Evolutionary conservation across 2,888 invertebrate species (phyloP), one percentile per base, ranked within the genome.

Genomic region (Drosophila cognata): DNA sequence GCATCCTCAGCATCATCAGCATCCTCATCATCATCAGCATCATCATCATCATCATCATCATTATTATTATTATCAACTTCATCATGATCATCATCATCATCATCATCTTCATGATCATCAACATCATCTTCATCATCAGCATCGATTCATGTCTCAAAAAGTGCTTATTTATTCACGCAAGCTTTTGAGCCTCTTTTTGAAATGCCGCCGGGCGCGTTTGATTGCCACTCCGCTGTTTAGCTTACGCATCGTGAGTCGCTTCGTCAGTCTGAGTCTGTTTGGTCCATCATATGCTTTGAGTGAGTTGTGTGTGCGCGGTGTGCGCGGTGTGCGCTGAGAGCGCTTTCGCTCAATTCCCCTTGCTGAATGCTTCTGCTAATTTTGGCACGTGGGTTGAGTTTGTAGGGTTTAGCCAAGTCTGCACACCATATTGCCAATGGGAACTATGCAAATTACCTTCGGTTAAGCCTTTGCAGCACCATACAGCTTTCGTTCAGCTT

Each of bases 401-500:
- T 16, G 46, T 25, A 10, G 11, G 5, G 21, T 11, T 43, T 43
- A 13, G 11, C 43, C 2, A 11, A 7, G 55, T 38, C 38, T 56
- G 55, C 4, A 56, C 28, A 38, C 55, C 55, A 28, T 28, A 56
- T n/a, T 38, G n/a, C 3, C 28, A 28, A 56, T 28, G 38, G 29
- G 28, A 38, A 55, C 7, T 5, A 11, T 10, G 7, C 4, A 28
- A 56, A 56, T 38, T 28, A 7, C 28, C 56, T 18, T 11, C 18
- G 6, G 25, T 55, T 11, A 8, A 18, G 25, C 8, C 25, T 53
- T 18, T 25, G 16, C 5, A 4, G 7, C 5, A 21, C 21, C 3
- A 16, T 13, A 31, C 41, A n/a, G 33, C 31, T 28, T 61, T 74
- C 25, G 50, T 43, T 52, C 2, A 18, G n/a, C 21, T 38, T 4